Conservation (phyloP, 2,113 vertebrate species). For the Istiophorus platypterus region DNA sequence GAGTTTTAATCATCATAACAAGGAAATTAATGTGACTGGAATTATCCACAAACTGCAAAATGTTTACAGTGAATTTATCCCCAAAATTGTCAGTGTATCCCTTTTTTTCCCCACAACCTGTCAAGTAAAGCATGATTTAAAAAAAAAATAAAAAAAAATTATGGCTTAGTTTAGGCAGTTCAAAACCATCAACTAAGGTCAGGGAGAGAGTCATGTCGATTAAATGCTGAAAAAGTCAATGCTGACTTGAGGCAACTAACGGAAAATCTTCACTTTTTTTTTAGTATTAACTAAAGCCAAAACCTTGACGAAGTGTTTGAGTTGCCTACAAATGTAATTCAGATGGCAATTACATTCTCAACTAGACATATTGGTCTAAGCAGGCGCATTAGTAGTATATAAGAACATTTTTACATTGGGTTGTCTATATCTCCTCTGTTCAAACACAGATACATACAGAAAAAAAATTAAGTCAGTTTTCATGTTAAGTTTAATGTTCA, state of each 20-base stretch:
- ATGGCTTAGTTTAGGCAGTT: background rate
- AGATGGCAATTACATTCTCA: background rate
- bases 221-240: background rate
- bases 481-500: constrained; percentile 13
- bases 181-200: background rate
- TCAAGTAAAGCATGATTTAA: background rate
- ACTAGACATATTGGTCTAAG: background rate
- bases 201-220: background rate
- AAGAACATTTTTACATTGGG: background rate
- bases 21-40: constrained; percentile 25
- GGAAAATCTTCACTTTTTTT: too few relatives aligned
- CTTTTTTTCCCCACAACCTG: background rate
- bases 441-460: constrained; percentile 1
- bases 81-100: background rate
- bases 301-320: too few relatives aligned
- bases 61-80: background rate
- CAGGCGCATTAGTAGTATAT: too few relatives aligned
- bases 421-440: background rate
- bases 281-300: too few relatives aligned
- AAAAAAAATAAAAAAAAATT: background rate
- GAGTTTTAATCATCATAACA: constrained; percentile 29
- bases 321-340: background rate
- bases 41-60: constrained; percentile 4
- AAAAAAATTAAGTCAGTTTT: background rate
- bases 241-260: background rate